These are phyloP conservation scores for Danio albolineatus DNA, from an alignment of 2,797 vertebrate species.

Conservation along the genomic window DNA sequence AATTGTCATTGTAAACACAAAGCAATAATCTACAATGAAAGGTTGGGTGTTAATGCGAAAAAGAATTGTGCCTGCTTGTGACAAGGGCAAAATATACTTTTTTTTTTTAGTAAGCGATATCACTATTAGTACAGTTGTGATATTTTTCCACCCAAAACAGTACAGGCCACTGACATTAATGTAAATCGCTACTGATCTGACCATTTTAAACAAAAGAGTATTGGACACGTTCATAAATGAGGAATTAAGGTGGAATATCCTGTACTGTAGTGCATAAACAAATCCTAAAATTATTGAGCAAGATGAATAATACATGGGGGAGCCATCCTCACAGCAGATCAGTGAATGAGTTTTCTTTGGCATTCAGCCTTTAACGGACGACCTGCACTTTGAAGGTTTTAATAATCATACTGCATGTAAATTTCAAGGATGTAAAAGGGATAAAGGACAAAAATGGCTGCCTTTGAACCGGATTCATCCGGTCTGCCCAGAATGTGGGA, in stretches of 20 bases:
- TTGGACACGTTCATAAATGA: conserved; percentile 45
- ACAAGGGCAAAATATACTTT: conserved; percentile 17
- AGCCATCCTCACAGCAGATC: conserved; percentile 26
- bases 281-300: conserved; percentile 40
- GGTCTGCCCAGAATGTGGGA: conserved; percentile 3
- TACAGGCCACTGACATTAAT: conserved; percentile 52
- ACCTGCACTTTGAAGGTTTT: conserved; percentile 1
- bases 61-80: conserved; percentile 26
- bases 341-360: conserved; percentile 57
- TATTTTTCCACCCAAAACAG: conserved; percentile 33
- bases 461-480: neutral
- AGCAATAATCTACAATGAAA: conserved; percentile 53
- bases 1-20: conserved; percentile 66
- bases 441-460: neutral
- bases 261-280: conserved; percentile 52
- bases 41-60: conserved; percentile 30
- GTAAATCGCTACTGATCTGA: conserved; percentile 59
- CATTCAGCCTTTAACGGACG: conserved; percentile 46
- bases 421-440: conserved; percentile 1
- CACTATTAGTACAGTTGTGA: neutral
- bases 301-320: neutral
- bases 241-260: conserved; percentile 47
- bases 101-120: neutral
- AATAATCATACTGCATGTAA: conserved; percentile 1
- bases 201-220: conserved; percentile 45